Conservation (phyloP, 2,888 invertebrate species). For the Frankliniella intonsa region DNA sequence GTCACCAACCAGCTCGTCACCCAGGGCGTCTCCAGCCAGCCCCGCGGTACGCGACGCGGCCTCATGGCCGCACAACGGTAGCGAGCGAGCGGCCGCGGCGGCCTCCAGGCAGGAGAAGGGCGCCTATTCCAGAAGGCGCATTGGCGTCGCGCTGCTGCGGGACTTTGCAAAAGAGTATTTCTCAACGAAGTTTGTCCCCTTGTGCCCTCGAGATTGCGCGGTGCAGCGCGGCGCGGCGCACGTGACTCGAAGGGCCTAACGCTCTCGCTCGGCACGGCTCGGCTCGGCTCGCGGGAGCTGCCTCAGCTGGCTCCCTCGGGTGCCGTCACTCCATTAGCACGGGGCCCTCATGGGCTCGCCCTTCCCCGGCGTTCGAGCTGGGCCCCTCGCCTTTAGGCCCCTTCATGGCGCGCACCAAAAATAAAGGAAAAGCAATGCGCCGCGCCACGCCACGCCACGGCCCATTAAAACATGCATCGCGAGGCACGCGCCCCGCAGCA, state of each 20-base stretch:
- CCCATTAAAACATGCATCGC: conserved; percentile 10
- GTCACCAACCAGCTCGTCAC: background rate
- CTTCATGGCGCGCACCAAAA: background rate
- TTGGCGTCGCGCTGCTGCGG: background rate
- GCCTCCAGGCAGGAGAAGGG: background rate
- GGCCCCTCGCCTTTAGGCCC: background rate
- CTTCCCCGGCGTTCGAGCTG: background rate
- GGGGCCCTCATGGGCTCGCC: no score
- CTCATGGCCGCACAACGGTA: no score
- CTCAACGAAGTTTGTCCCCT: background rate
- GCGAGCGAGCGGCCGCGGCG: background rate
- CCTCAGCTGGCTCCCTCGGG: no score
- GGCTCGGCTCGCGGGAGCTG: no score
- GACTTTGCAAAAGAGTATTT: background rate
- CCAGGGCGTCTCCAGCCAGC: background rate
- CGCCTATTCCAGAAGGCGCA: background rate
- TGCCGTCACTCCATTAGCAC: no score
- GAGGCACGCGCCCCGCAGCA: background rate
- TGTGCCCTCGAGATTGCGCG: background rate
- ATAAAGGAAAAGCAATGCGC: background rate
- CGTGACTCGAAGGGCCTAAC: background rate
- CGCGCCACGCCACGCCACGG: background rate
- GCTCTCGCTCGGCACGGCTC: no score
- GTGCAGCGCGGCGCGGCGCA: background rate
- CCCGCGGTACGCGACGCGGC: background rate